phyloP scores from a whole-genome alignment of 2,113 vertebrate genomes.

The Ciconia maguari region DNA sequence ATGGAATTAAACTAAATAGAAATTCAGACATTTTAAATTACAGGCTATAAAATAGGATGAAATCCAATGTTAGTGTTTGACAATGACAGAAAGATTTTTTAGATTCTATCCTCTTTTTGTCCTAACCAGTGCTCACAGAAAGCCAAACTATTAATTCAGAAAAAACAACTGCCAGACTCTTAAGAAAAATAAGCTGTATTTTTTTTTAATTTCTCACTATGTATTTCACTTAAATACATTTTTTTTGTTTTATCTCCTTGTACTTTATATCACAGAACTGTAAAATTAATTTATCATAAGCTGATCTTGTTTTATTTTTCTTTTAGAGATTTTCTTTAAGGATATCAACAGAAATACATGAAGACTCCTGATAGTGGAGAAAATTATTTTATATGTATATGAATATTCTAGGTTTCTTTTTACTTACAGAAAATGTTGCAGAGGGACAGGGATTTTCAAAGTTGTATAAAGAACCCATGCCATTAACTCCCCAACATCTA shows the following conservation, averaged over 20 bases:
- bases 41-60: neutral
- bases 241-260: neutral
- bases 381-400: neutral
- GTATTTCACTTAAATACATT: neutral
- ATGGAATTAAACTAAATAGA: neutral
- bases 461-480: neutral
- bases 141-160: neutral
- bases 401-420: neutral
- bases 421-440: neutral
- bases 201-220: neutral
- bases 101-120: neutral
- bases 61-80: neutral
- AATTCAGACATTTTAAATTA: neutral
- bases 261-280: neutral
- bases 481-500: neutral
- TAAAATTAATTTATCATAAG: neutral
- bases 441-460: neutral
- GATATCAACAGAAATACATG: conserved; percentile 66
- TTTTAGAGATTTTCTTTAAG: conserved; percentile 61
- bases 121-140: neutral
- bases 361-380: conserved; percentile 16
- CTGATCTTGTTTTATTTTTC: conserved; percentile 24
- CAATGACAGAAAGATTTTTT: neutral
- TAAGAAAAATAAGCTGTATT: neutral
- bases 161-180: neutral